Conservation (phyloP, 2,888 invertebrate genomes). For the Harpalus rufipes region DNA sequence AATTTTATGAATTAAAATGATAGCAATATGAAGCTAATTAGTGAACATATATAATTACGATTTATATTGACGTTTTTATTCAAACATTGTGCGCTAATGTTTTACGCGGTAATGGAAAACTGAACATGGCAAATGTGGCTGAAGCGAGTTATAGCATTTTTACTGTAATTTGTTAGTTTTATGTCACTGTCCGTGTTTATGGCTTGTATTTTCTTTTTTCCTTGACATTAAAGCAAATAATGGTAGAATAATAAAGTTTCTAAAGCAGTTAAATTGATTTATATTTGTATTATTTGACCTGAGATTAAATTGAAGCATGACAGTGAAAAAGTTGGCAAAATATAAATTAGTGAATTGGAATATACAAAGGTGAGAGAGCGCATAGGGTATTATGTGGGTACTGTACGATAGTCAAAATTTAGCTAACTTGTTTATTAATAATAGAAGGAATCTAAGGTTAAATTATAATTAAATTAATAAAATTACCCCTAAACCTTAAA, state of each 20-base stretch:
- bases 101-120: conserved; percentile 22
- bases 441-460: no score
- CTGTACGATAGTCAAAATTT: no score
- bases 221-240: not conserved
- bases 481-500: no score
- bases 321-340: not conserved
- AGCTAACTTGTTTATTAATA: no score
- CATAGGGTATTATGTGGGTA: no score
- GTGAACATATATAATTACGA: conserved; percentile 11
- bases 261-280: conserved; percentile 1
- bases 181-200: conserved; percentile 1
- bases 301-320: not conserved
- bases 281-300: not conserved
- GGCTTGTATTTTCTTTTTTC: not conserved
- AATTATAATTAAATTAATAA: no score
- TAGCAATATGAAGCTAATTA: conserved; percentile 28
- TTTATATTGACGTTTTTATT: not conserved
- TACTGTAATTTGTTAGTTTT: conserved; percentile 28
- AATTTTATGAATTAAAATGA: conserved; percentile 3
- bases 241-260: conserved; percentile 6
- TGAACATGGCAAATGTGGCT: conserved; percentile 11
- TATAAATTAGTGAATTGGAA: not conserved
- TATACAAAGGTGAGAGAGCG: not conserved
- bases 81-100: not conserved
- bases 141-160: conserved; percentile 14